phyloP scores from a whole-genome alignment of 2,113 vertebrate genomes.

The Ptilorrhoa leucosticta region DNA sequence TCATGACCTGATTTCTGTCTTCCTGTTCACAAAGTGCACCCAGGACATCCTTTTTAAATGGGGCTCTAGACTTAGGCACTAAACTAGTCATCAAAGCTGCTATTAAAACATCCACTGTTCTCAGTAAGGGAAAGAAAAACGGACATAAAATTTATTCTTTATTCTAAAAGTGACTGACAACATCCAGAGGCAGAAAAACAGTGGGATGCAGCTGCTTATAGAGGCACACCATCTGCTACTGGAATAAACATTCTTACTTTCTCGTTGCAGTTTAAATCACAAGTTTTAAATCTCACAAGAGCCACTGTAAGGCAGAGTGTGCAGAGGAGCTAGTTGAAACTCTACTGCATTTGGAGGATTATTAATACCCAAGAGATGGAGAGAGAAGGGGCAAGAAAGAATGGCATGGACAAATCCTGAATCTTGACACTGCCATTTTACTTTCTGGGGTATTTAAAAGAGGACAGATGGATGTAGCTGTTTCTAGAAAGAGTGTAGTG shows the following conservation, averaged over 20 bases:
- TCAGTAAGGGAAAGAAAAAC: background rate
- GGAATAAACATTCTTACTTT: background rate
- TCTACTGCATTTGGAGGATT: background rate
- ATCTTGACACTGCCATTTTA: background rate
- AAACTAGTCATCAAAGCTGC: background rate
- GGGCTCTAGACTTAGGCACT: background rate
- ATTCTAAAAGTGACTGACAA: background rate
- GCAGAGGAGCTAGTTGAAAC: background rate
- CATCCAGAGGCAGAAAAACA: background rate
- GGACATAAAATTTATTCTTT: background rate
- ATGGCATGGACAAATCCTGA: background rate
- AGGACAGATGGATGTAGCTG: background rate
- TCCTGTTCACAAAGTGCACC: background rate
- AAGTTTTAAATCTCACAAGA: background rate
- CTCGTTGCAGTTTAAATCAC: background rate
- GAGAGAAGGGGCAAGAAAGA: background rate
- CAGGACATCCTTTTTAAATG: background rate
- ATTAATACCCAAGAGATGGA: background rate
- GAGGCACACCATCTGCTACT: background rate
- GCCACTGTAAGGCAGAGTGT: background rate
- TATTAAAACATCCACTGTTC: background rate
- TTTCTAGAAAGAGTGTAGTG: background rate
- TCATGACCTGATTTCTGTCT: background rate
- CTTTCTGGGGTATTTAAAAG: background rate
- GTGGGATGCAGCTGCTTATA: background rate